Conservation (phyloP, 2,113 vertebrate genomes). For the Spea bombifrons region DNA sequence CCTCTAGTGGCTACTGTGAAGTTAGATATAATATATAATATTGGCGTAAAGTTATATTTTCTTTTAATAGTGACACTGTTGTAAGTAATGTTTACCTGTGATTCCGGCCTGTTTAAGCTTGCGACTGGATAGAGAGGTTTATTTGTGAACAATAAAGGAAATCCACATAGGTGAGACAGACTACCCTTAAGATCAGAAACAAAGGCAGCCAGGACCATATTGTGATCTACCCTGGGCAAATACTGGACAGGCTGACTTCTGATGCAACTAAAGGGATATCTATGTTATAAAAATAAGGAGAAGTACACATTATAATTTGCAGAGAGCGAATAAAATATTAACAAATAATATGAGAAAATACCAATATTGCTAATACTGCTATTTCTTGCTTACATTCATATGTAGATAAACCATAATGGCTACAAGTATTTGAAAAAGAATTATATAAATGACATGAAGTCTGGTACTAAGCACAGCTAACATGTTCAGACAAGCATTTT, state of each 20-base stretch:
- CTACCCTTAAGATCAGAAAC: constrained; percentile 66
- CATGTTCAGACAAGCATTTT: too few species aligned
- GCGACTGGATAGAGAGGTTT: constrained; percentile 67
- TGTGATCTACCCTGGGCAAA: constrained; percentile 69
- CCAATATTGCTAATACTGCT: too few species aligned
- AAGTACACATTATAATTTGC: not conserved
- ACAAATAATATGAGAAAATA: too few species aligned
- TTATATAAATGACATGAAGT: too few species aligned
- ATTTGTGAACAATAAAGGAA: constrained; percentile 71
- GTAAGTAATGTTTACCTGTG: constrained; percentile 56
- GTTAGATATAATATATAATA: too few species aligned
- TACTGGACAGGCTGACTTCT: constrained; percentile 79
- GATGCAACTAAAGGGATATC: constrained; percentile 82
- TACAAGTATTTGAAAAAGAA: too few species aligned
- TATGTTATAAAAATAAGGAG: constrained; percentile 43
- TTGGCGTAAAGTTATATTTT: too few species aligned
- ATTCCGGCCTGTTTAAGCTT: constrained; percentile 55
- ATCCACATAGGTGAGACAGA: constrained; percentile 75
- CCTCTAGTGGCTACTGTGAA: constrained; percentile 23
- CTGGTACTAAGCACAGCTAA: too few species aligned
- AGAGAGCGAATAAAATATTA: not conserved
- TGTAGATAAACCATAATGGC: too few species aligned
- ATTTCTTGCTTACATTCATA: too few species aligned
- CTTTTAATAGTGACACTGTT: too few species aligned
- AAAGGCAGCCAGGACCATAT: constrained; percentile 71